Conservation (phyloP, 2,113 vertebrate genomes). For the Odontesthes bonariensis region DNA sequence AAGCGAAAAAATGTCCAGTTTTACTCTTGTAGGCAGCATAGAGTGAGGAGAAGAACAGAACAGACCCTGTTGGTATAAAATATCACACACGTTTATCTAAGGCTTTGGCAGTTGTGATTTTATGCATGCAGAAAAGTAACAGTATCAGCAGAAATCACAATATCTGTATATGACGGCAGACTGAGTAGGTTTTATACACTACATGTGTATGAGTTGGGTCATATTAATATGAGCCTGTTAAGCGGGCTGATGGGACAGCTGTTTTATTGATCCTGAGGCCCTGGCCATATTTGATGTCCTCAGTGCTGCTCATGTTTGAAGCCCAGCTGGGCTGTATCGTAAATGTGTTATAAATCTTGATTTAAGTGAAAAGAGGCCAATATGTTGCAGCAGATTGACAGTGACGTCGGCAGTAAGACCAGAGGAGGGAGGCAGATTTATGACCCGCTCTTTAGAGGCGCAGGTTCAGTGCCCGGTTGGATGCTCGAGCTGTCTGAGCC, state of each 20-base stretch:
- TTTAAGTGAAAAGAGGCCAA: slow-evolving; percentile 62
- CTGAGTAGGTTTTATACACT: slow-evolving; percentile 2
- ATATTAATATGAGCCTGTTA: slow-evolving; percentile 56
- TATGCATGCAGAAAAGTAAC: slow-evolving; percentile 13
- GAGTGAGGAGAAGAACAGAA: not conserved
- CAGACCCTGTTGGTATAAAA: not conserved
- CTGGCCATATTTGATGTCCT: slow-evolving; percentile 47
- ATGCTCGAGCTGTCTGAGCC: slow-evolving; percentile 21
- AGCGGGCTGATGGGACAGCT: slow-evolving; percentile 68
- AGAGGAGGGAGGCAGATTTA: slow-evolving; percentile 57
- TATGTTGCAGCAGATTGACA: slow-evolving; percentile 67
- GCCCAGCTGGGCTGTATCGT: slow-evolving; percentile 63
- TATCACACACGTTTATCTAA: slow-evolving; percentile 36
- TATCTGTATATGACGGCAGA: slow-evolving; percentile 26
- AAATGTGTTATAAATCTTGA: slow-evolving; percentile 71
- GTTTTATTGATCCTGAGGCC: slow-evolving; percentile 65
- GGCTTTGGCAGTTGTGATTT: slow-evolving; percentile 13
- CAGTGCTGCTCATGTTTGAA: slow-evolving; percentile 57
- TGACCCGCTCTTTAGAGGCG: slow-evolving; percentile 36
- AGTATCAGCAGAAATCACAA: slow-evolving; percentile 29
- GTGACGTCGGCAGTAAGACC: slow-evolving; percentile 50
- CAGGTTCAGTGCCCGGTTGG: slow-evolving; percentile 36
- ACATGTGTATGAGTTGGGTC: slow-evolving; percentile 14
- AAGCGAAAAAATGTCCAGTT: not conserved
- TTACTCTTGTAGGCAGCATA: slow-evolving; percentile 4